Conservation (phyloP, 2,113 vertebrate genomes). For the Calyptomena viridis region DNA sequence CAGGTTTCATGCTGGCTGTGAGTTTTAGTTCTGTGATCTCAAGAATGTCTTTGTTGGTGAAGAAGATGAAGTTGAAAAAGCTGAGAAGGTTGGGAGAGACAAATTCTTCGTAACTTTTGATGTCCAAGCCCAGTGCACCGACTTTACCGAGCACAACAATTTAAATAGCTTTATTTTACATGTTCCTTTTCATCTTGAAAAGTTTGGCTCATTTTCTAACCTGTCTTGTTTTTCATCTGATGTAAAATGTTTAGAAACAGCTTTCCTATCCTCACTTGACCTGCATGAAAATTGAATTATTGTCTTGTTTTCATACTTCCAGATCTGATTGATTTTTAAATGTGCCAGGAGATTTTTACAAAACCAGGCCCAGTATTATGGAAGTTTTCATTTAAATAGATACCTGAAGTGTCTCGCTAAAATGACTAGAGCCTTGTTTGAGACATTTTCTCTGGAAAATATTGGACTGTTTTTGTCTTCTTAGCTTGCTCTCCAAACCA, state of each 20-base stretch:
- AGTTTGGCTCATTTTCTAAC: conserved; percentile 54
- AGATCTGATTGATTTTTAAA: conserved; percentile 36
- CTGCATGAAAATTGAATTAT: not conserved
- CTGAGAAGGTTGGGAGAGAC: conserved; percentile 26
- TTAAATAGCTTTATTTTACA: conserved; percentile 59
- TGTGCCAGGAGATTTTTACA: conserved; percentile 1
- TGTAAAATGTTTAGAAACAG: conserved; percentile 43
- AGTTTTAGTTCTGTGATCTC: conserved; percentile 55
- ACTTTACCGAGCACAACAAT: conserved; percentile 54
- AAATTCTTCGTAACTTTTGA: conserved; percentile 69
- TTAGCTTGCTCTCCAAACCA: not conserved
- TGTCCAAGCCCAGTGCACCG: conserved; percentile 56
- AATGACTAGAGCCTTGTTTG: not conserved
- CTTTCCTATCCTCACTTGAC: conserved; percentile 31
- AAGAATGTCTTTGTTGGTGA: conserved; percentile 70
- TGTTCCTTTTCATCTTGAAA: conserved; percentile 66
- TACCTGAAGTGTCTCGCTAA: not conserved
- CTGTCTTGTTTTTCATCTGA: conserved; percentile 19
- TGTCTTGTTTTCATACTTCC: conserved; percentile 33
- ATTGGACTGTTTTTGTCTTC: not conserved
- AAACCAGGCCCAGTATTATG: not conserved
- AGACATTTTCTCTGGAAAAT: not conserved
- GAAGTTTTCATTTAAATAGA: not conserved
- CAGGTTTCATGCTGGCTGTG: conserved; percentile 56
- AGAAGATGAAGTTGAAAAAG: conserved; percentile 65